Evolutionary conservation across 2,797 vertebrate genomes (phyloP), one percentile per base, ranked within the genome.

Genomic region (Dendrocincla fuliginosa): DNA sequence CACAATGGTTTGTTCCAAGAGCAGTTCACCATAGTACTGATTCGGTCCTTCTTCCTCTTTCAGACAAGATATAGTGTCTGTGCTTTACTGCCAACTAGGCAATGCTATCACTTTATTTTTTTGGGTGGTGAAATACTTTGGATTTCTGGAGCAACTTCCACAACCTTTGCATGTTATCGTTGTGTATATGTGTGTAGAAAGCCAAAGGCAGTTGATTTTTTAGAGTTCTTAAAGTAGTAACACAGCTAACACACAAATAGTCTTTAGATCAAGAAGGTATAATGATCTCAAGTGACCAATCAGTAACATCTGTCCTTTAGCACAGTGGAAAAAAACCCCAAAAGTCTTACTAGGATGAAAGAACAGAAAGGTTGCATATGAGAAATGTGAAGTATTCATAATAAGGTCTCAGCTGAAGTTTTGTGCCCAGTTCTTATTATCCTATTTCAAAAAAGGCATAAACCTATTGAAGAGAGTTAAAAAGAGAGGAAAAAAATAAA

Each of bases 311-410:
- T 65, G 24, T 46, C 37, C 50, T 18, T 6, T 44, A 77, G 18
- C 1, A 23, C 33, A 18, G 7, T 60, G 8, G 22, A 59, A 73
- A 89, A 8, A 64, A 91, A 11, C 0, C 2, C 1, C 13, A 35
- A 85, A 56, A 30, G 9, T 19, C 22, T 44, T 28, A n/a, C 4
- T 35, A 13, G 16, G 2, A 28, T 32, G 46, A 61, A 81, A 27
- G 9, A 91, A 42, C 10, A 67, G n/a, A 16, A 42, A 5, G 2
- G 4, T 10, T 53, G 3, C 25, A 33, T 33, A 41, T 42, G 15
- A 50, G 14, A 67, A 68, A 55, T 16, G 1, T 35, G 27, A 83
- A 33, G 2, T 20, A 14, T 6, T 79, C 15, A 41, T 53, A 60
- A 42, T 12, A 63, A 50, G 7, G 4, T 44, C 20, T 69, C 25